Conservation (phyloP, 2,797 vertebrate genomes). For the Triplophysa yarkandensis region DNA sequence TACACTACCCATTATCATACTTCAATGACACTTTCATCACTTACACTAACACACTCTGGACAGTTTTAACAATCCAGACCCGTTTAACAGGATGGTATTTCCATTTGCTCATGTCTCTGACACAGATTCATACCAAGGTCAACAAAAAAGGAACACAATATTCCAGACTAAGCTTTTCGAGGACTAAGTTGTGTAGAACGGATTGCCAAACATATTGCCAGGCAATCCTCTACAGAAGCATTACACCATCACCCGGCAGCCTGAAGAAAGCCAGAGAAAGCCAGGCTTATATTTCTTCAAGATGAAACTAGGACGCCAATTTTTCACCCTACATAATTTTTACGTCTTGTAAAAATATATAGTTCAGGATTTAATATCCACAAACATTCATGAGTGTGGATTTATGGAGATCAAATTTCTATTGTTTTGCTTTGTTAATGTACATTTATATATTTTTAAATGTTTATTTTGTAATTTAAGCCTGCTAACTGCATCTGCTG, state of each 20-base stretch:
- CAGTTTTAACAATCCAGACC: not conserved
- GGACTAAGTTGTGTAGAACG: not conserved
- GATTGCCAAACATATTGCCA: conserved; percentile 26
- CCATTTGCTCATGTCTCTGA: conserved; percentile 8
- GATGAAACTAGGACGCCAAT: conserved; percentile 11
- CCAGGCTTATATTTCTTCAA: conserved; percentile 15
- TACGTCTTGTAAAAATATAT: not conserved
- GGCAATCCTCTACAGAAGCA: conserved; percentile 9
- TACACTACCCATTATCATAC: conserved; percentile 16
- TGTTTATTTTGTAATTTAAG: not conserved
- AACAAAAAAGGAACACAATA: conserved; percentile 16
- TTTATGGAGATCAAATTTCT: not conserved
- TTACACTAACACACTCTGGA: conserved; percentile 24
- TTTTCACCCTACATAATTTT: not conserved
- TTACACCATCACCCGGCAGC: conserved; percentile 37
- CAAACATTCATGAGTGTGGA: not conserved
- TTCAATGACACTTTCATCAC: conserved; percentile 19
- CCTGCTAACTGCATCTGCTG: not conserved
- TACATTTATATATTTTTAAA: not conserved
- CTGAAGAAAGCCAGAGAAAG: conserved; percentile 8
- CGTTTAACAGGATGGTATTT: not conserved
- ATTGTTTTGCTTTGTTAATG: not conserved
- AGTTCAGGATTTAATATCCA: not conserved
- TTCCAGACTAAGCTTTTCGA: conserved; percentile 16
- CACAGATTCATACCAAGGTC: conserved; percentile 10